phyloP scores from a whole-genome alignment of 2,113 vertebrate species.

The Glaucidium brasilianum region DNA sequence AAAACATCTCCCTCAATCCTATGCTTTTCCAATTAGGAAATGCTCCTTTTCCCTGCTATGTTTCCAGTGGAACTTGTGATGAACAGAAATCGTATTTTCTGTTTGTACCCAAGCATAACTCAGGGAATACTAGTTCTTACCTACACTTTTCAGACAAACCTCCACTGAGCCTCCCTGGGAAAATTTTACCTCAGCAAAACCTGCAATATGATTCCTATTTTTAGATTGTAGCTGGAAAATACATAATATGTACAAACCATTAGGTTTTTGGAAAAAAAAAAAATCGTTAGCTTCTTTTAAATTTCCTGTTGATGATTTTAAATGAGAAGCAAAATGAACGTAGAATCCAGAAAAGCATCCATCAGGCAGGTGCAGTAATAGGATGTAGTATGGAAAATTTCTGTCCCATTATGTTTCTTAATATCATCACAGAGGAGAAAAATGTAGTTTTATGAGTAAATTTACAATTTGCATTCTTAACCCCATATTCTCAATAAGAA shows the following conservation, averaged over 20 bases:
- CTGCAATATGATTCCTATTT: background rate
- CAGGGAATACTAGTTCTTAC: background rate
- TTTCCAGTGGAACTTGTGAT: background rate
- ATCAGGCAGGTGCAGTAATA: background rate
- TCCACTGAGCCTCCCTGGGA: background rate
- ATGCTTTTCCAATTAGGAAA: background rate
- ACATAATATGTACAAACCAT: background rate
- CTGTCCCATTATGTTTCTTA: background rate
- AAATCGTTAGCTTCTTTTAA: background rate
- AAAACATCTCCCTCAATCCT: background rate
- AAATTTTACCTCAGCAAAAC: background rate
- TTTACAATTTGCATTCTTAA: background rate
- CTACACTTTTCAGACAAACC: background rate
- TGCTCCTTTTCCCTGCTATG: fast-evolving
- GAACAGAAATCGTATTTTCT: background rate
- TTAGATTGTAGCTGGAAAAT: background rate
- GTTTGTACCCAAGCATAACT: background rate
- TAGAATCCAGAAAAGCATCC: background rate
- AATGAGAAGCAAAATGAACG: background rate
- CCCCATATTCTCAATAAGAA: background rate
- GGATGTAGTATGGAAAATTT: background rate
- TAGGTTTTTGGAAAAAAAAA: background rate
- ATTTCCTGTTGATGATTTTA: background rate
- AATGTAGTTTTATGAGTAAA: background rate
- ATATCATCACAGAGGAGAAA: background rate